Percentiles rank a stretch among this genome's conserved stretches.
phyloP scores from a whole-genome alignment of 2,113 vertebrate species.

The Columba janthina region DNA sequence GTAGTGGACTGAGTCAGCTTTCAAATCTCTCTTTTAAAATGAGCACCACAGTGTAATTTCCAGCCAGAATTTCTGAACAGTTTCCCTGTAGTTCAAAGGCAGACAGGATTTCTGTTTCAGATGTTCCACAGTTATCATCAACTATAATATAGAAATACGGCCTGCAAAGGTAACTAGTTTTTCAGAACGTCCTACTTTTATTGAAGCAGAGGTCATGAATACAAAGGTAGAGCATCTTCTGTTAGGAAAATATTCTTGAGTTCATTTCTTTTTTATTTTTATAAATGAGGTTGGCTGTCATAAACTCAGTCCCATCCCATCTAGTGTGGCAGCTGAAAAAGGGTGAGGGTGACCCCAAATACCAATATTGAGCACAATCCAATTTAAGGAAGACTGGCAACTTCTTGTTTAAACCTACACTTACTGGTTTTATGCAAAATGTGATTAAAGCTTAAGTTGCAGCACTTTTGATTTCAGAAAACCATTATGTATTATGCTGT shows the following conservation, averaged over 20 bases:
- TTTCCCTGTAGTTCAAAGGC: background rate
- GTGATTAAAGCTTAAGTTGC: constrained; percentile 71
- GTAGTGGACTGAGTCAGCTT: background rate
- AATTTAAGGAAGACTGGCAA: constrained; percentile 28
- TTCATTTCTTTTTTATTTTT: background rate
- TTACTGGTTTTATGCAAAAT: constrained; percentile 48
- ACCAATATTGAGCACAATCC: background rate
- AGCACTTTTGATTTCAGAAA: constrained; percentile 70
- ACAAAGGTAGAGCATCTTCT: background rate
- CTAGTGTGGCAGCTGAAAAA: background rate
- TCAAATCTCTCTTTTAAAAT: background rate
- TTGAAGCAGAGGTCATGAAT: background rate
- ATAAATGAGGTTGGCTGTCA: background rate
- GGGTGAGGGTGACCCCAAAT: background rate
- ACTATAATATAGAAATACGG: background rate
- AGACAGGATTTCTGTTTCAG: background rate
- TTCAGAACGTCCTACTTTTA: background rate
- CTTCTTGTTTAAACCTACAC: constrained; percentile 18
- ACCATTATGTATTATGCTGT: constrained; percentile 66
- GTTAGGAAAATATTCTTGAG: background rate
- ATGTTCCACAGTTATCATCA: background rate
- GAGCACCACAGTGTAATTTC: background rate
- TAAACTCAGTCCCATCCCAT: background rate
- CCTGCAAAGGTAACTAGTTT: background rate
- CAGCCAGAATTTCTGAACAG: background rate